Evolutionary conservation across 2,888 invertebrate genomes (phyloP), one percentile per base, ranked within the genome.

Genomic region (Alcis repandata): DNA sequence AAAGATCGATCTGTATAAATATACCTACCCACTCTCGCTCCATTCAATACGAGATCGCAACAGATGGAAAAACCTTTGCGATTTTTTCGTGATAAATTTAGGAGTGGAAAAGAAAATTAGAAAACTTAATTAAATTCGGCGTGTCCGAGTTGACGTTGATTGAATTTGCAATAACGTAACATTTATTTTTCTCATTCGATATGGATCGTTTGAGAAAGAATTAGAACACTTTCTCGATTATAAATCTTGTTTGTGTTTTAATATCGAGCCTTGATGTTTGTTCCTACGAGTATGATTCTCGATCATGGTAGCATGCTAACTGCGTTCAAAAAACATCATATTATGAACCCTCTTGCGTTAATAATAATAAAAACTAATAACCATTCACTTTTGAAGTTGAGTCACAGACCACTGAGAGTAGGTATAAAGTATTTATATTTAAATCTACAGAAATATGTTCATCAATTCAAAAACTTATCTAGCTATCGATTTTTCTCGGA

Each of bases 101-200:
- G 27, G 1, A 48, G 32, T 2, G 9, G 38, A 49, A 60, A 45
- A 36, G 36, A 66, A 54, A 40, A 63, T 53, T 33, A 8, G 32
- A 32, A 68, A 62, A 66, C 49, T 41, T 62, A 67, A 66, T 67
- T 68, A 61, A 59, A 68, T 68, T 59, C 33, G 27, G 20, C 53
- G 20, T 22, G 52, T 41, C 46, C 38, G 27, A 61, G 17, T 41
- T 17, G 60, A 41, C 46, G n/a, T n/a, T 60, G 56, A 70, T 59
- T 53, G 53, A 65, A 54, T 63, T 63, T 33, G 1, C 51, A 48
- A 45, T 48, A 32, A 15, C n/a, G 20, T 38, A 36, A 52, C 15
- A 27, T 22, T 40, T n/a, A n/a, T 40, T 40, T 52, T 48, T 20
- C 13, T 38, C 38, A 38, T 22, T 52, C 20, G 20, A 40, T 15